A percentile compares a stretch with the other conserved stretches of the same genome.
phyloP scores from a whole-genome alignment of 2,888 invertebrate species.

The Eupeodes latifasciatus region DNA sequence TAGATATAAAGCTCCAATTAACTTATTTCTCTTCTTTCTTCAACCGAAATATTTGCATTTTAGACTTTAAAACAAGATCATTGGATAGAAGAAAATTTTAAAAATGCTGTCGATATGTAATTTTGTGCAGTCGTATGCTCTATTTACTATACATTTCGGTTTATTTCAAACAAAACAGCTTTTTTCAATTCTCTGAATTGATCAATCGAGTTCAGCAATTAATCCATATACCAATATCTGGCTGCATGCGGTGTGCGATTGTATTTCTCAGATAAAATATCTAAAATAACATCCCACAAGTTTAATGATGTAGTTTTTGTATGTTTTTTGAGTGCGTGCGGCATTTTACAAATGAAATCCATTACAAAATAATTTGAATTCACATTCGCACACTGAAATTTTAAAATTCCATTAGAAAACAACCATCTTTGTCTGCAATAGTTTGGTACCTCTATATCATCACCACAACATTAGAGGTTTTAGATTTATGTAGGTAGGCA shows the following conservation, averaged over 20 bases:
- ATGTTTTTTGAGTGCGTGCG: not conserved
- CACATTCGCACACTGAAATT: conserved; percentile 58
- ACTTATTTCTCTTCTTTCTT: no score
- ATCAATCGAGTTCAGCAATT: not conserved
- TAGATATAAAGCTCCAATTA: no score
- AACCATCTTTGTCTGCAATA: conserved; percentile 12
- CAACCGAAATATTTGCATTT: no score
- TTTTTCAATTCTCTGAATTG: conserved; percentile 1
- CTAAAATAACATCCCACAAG: conserved; percentile 17
- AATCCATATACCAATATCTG: not conserved
- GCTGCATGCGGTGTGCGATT: not conserved
- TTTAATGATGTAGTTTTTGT: not conserved
- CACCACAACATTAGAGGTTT: not conserved
- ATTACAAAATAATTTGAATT: conserved; percentile 68
- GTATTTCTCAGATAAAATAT: conserved; percentile 1
- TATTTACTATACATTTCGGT: not conserved
- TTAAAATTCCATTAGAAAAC: conserved; percentile 42
- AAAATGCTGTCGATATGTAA: no score
- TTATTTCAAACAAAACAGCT: conserved; percentile 1
- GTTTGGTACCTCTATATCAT: not conserved
- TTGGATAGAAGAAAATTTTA: no score
- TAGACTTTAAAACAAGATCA: no score
- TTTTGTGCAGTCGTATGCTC: no score
- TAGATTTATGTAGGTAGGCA: not conserved
- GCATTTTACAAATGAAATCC: conserved; percentile 39